Base-by-base conservation (phyloP, 2,888 invertebrate genomes). In the Aleiodes testaceus region DNA sequence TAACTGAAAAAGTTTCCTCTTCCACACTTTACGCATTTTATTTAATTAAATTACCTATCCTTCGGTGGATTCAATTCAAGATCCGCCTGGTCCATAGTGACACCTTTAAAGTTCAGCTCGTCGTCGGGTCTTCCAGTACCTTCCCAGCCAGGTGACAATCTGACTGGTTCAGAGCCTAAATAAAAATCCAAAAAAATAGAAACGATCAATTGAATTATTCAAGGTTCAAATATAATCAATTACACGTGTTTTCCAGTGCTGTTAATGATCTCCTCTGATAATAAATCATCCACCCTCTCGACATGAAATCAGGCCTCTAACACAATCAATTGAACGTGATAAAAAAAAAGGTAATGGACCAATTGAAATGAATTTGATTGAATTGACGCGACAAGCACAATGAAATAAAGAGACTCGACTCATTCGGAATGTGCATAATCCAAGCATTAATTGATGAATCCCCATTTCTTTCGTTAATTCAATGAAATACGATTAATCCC, bases 141-240 rank as follows among this genome's bases (percentile, higher is more conserved):
- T 88, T 96, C 95, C 95, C 95, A 96, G 70, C 95, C 95, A 11
- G 95, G 96, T 67, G 95, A 95, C 75, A 96, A 89, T 79, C 93
- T 92, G 75, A 96, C 96, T 63, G 95, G 95, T 88, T 94, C 93
- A 79, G 91, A 89, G 78, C 89, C 89, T 78, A 91, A 66, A 64
- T 63, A 1, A 55, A n/a, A 26, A 42, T 61, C 66, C 64, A 47
- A 22, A 42, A 16, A 42, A 42, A 16, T 20, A 20, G 4, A 2
- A 22, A 6, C 1, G 55, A 12, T 22, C 14, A 22, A 53, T 20
- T 16, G 11, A 16, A 5, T 50, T 6, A 50, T 9, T 18, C 16
- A 50, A 18, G 3, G 5, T 16, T 18, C 7, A 16, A 16, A n/a
- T 9, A 14, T 42, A 6, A 42, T 36, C 20, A 61, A 42, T 20